These are phyloP conservation scores for Argyrosomus japonicus DNA, from an alignment of 2,113 vertebrate species.

Conservation along the genomic window DNA sequence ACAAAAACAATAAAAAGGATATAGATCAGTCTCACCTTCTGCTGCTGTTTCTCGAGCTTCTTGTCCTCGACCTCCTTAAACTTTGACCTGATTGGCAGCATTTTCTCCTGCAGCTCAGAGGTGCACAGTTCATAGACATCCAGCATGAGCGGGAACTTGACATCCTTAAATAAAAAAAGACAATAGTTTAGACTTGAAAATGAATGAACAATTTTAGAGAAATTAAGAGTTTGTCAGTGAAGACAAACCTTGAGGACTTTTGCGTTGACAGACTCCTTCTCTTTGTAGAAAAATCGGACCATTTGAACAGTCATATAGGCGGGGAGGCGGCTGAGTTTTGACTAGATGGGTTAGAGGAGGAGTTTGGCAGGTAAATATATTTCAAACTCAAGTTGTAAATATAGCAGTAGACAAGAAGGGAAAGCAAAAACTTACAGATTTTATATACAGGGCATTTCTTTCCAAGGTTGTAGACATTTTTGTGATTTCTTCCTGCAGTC, in stretches of 20 bases:
- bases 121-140: constrained; percentile 98
- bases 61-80: constrained; percentile 97
- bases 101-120: constrained; percentile 94
- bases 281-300: constrained; percentile 99
- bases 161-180: constrained; percentile 85
- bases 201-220: not conserved
- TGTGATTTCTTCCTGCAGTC: constrained; percentile 98
- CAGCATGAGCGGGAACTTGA: constrained; percentile 99
- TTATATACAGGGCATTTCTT: constrained; percentile 97
- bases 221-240: not conserved
- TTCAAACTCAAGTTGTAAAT: not conserved
- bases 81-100: constrained; percentile 92
- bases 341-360: constrained; percentile 77
- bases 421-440: constrained; percentile 89
- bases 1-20: not conserved
- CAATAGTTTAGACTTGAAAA: not conserved
- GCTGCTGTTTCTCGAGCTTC: constrained; percentile 91
- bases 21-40: constrained; percentile 81
- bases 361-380: not conserved
- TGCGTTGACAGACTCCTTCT: constrained; percentile 99
- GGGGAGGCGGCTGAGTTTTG: constrained; percentile 95
- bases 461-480: constrained; percentile 95
- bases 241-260: constrained; percentile 96
- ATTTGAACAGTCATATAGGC: constrained; percentile 98
- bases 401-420: too few species aligned